Percentiles rank a stretch among this genome's conserved stretches.
Evolutionary conservation across 30 jellyfish, hydroid and myxozoan species (phyloP).

Genomic region (Nemopilema nomurai): DNA sequence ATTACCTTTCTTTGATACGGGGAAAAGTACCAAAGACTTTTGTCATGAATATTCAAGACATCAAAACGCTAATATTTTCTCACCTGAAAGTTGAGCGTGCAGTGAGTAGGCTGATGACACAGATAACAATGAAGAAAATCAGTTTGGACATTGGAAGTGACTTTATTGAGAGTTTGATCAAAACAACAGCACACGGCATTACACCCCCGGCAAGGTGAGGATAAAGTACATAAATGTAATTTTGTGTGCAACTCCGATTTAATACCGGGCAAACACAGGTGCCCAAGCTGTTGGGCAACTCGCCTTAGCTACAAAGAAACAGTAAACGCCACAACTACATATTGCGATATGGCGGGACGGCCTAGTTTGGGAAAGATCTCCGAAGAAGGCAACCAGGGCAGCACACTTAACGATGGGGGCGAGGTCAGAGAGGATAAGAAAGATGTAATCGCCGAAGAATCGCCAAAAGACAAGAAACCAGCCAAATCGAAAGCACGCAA

Average conservation of each 20-base stretch:
- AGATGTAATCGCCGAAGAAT: not conserved
- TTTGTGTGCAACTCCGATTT: not conserved
- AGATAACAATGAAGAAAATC: too few relatives aligned
- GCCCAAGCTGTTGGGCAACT: not conserved
- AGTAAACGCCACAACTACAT: not conserved
- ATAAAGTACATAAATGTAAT: not conserved
- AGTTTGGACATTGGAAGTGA: too few relatives aligned
- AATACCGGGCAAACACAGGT: not conserved
- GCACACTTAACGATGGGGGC: not conserved
- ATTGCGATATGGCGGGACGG: constrained; percentile 20
- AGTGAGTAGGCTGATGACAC: too few relatives aligned
- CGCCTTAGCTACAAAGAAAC: not conserved
- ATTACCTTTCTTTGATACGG: too few relatives aligned
- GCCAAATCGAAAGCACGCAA: constrained; percentile 10
- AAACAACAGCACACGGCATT: too few relatives aligned
- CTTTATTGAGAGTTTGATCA: too few relatives aligned
- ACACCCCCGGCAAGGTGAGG: not conserved
- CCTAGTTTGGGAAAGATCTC: constrained; percentile 26
- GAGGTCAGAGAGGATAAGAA: not conserved
- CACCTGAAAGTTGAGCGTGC: too few relatives aligned
- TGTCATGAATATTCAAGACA: too few relatives aligned
- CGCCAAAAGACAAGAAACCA: not conserved
- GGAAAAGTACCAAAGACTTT: too few relatives aligned
- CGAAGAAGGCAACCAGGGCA: constrained; percentile 28
- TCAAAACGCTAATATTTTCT: too few relatives aligned